Base-by-base conservation (phyloP, 1,140 invertebrate species). In the Whitmania pigra region DNA sequence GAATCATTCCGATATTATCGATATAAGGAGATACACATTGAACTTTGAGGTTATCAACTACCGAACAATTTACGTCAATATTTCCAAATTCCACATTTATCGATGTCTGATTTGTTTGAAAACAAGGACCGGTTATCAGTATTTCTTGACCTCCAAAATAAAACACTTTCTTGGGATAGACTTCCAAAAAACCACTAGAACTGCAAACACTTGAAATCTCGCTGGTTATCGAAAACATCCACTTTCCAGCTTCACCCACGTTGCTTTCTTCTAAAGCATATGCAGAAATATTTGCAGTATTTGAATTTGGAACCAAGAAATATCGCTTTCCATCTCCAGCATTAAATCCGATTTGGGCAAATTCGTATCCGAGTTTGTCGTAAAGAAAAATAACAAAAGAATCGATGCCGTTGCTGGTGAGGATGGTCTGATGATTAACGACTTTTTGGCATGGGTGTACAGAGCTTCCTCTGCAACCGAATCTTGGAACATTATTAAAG, bases 331-430 rank as follows among this genome's bases (percentile, higher is more conserved):
- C 57, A 63, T 63, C 57, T 7, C 57, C 57, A 20, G 57, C 57
- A 63, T 63, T 63, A 18, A 63, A 63, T 63, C 57, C 57, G 29
- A 63, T 63, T 31, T 63, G 57, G 29, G 57, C 57, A 63, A 25
- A 25, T 3, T 22, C 22, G 22, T 63, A 63, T 63, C 29, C 57
- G 22, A 63, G 57, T 63, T 31, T 63, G 57, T 63, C 57, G 57
- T 63, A 63, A 63, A 63, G 57, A 31, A 63, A 63, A 31, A 63
- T 63, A 13, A 63, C 57, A n/a, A 63, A 63, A 22, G 57, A 63
- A 17, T 63, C 22, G 22, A 63, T 63, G 57, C 57, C 57, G 57
- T 63, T 63, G 20, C 57, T 63, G 9, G 57, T 63, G 11, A 63
- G 11, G 57, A 63, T 63, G 57, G 57, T 63, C 29, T 63, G 57